A percentile compares a stretch with the other conserved stretches of the same genome.
Evolutionary conservation across 2,797 vertebrate genomes (phyloP).

Genomic region (Geotrypetes seraphini): DNA sequence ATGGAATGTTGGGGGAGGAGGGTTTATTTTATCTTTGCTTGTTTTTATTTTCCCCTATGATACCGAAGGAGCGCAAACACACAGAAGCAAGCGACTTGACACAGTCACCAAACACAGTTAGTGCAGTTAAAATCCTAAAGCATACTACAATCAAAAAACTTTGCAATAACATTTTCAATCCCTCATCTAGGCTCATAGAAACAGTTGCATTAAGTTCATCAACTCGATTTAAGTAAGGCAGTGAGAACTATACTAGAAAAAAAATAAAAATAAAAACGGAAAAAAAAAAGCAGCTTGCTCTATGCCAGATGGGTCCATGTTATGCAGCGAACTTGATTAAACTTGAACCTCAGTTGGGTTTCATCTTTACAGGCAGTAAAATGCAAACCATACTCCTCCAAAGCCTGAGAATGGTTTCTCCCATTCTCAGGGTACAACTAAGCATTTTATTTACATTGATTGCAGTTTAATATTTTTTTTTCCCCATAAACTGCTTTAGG

Average conservation of each 20-base stretch:
- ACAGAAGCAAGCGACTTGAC: constrained; percentile 69
- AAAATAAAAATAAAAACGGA: constrained; percentile 53
- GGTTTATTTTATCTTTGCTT: constrained; percentile 4
- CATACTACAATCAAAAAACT: constrained; percentile 64
- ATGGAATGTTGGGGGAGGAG: constrained; percentile 54
- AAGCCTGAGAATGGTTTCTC: constrained; percentile 54
- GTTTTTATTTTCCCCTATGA: constrained; percentile 50
- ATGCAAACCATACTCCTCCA: constrained; percentile 62
- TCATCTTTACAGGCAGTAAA: constrained; percentile 54
- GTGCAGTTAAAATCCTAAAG: constrained; percentile 70
- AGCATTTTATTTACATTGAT: constrained; percentile 71
- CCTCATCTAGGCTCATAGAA: constrained; percentile 52
- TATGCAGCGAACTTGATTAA: constrained; percentile 48
- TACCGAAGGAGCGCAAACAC: constrained; percentile 60
- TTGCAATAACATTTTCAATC: constrained; percentile 49
- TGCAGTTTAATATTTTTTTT: constrained; percentile 58
- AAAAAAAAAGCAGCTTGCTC: constrained; percentile 62
- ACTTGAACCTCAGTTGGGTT: constrained; percentile 41
- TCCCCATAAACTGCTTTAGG: constrained; percentile 74
- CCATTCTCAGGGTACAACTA: constrained; percentile 60
- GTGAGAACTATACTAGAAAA: constrained; percentile 66
- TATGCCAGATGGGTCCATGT: constrained; percentile 51
- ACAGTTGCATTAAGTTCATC: constrained; percentile 67
- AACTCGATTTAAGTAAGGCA: constrained; percentile 74
- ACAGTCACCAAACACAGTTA: constrained; percentile 70